A percentile compares a stretch with the other conserved stretches of the same genome.
Conservation (phyloP, 2,113 vertebrate species). For the Trinectes maculatus region DNA sequence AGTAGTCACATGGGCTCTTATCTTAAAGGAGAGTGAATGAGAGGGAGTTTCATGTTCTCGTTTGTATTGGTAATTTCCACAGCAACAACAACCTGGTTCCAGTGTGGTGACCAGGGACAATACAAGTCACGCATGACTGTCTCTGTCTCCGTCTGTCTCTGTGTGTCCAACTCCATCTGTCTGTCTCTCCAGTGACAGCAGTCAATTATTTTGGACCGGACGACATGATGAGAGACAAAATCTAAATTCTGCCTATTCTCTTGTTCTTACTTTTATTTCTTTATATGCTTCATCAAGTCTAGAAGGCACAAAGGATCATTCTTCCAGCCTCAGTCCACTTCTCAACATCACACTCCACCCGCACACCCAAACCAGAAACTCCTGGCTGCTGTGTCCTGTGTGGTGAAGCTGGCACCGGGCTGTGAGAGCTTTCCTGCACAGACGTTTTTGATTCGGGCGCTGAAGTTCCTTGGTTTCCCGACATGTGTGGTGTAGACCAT, state of each 20-base stretch:
- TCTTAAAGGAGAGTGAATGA: conserved; percentile 43
- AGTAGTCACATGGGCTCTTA: conserved; percentile 31
- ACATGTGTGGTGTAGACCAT: conserved; percentile 70
- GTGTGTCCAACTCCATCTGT: conserved; percentile 45
- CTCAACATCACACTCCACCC: neutral
- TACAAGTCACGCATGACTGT: conserved; percentile 31
- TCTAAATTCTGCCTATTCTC: neutral
- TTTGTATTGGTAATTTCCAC: conserved; percentile 51
- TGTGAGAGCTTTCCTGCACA: conserved; percentile 50
- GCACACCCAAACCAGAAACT: neutral
- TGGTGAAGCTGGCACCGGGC: conserved; percentile 53
- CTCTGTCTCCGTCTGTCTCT: conserved; percentile 38
- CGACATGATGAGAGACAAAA: neutral
- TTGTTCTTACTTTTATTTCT: neutral
- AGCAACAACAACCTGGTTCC: conserved; percentile 46
- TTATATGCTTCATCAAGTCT: neutral
- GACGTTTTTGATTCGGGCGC: conserved; percentile 62
- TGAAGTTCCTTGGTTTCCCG: conserved; percentile 48
- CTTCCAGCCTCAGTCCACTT: conserved; percentile 7
- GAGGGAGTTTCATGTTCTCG: conserved; percentile 23
- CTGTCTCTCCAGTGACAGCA: conserved; percentile 13
- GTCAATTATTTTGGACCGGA: neutral
- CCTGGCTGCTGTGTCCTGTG: conserved; percentile 44
- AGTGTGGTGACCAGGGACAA: conserved; percentile 41
- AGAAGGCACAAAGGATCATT: neutral